Evolutionary conservation across 2,797 vertebrate species (phyloP), one percentile per base, ranked within the genome.

Genomic region (Otus scops): DNA sequence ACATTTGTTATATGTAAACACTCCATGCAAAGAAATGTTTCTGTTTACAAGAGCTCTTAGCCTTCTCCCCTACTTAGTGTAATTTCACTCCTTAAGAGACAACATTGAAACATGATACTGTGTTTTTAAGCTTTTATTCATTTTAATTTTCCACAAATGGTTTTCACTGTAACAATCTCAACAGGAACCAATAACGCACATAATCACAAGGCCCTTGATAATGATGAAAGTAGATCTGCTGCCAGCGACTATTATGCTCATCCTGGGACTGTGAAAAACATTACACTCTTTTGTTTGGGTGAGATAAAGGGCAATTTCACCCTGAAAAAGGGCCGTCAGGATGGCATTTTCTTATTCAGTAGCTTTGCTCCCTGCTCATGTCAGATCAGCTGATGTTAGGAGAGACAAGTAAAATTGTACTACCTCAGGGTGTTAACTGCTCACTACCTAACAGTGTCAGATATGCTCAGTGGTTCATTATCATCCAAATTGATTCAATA

Each of bases 61-160:
- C 81, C 89, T 87, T 91, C 81, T 93, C 54, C 50, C 24, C 36
- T 68, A 65, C 70, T 13, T 3, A 54, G 75, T 51, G 93, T 79
- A 92, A 89, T 94, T 89, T 91, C 51, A 38, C 19, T 95, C 81
- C 77, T 89, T 69, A 28, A 60, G 80, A 87, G 59, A 69, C 51
- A 85, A 36, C 43, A 79, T 23, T 69, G 84, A 89, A 92, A 87
- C 20, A 54, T 19, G 81, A 82, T 34, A 78, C 50, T 4, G 7
- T 48, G 39, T 73, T 92, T 95, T 95, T 36, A 87, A 87, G 59
- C 38, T 85, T 87, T 89, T 89, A 79, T 76, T 92, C 23, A 59
- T 92, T 94, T 95, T 87, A 73, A 92, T 96, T 94, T 93, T 87
- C 63, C 47, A 76, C 59, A 91, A 89, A 89, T 69, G 47, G 41